Percentiles rank a stretch among this genome's conserved stretches.
These are phyloP conservation scores for Tauraco hartlaubi DNA, from an alignment of 2,797 vertebrate genomes.

Conservation along the genomic window DNA sequence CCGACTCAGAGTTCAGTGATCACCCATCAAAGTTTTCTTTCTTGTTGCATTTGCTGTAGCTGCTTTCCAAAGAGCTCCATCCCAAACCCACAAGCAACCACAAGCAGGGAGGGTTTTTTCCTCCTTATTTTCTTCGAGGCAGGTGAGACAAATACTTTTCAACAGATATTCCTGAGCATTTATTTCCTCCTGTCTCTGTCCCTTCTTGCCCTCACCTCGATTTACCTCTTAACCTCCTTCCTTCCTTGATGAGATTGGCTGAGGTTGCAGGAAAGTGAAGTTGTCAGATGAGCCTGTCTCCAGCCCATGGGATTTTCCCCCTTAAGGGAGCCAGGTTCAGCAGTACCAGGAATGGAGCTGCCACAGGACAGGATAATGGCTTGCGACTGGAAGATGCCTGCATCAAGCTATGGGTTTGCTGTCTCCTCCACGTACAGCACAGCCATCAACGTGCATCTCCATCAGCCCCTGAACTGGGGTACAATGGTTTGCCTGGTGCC, in stretches of 20 bases:
- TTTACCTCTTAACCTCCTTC: neutral
- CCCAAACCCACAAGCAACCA: conserved; percentile 18
- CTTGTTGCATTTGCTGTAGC: neutral
- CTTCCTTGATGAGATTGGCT: conserved; percentile 11
- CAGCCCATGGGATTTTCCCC: neutral
- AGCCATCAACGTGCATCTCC: neutral
- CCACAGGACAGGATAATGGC: neutral
- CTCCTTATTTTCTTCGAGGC: neutral
- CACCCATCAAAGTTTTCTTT: neutral
- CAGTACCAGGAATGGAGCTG: neutral
- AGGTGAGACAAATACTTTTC: neutral
- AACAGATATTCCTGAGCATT: neutral
- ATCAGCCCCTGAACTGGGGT: neutral
- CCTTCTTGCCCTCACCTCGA: neutral
- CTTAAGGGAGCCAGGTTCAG: neutral
- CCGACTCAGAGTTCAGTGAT: neutral
- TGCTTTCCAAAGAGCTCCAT: neutral
- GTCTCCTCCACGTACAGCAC: rapidly evolving
- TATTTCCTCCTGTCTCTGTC: neutral
- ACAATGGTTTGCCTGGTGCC: neutral
- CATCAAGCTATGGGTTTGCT: neutral
- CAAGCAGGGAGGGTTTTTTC: neutral
- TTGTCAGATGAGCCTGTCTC: neutral
- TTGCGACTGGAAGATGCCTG: neutral
- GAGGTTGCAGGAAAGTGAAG: conserved; percentile 4